These are phyloP conservation scores for Gouania willdenowi DNA, from an alignment of 2,797 vertebrate genomes.

Conservation along the genomic window DNA sequence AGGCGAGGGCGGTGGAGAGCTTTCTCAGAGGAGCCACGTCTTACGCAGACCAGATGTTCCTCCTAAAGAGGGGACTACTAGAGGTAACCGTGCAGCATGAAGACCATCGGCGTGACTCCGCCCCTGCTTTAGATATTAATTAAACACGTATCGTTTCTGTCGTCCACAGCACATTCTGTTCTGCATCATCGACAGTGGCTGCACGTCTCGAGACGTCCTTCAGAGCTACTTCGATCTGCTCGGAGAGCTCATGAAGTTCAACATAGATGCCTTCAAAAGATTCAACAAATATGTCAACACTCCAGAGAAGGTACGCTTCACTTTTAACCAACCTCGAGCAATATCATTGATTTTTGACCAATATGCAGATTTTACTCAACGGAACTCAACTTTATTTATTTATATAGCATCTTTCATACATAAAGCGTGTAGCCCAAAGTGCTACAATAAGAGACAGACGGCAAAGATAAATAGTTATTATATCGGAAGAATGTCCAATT, in stretches of 20 bases:
- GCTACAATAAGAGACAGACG: too few relatives aligned
- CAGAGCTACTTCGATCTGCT: conserved; percentile 99
- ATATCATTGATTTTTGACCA: too few relatives aligned
- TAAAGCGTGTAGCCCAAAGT: too few relatives aligned
- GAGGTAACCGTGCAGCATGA: conserved; percentile 80
- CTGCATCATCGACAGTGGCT: conserved; percentile 98
- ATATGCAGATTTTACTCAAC: too few relatives aligned
- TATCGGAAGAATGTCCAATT: too few relatives aligned
- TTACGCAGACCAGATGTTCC: conserved; percentile 98
- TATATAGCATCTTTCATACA: too few relatives aligned
- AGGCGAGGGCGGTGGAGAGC: conserved; percentile 96
- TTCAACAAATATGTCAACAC: conserved; percentile 99
- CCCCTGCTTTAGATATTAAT: too few relatives aligned
- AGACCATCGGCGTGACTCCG: too few relatives aligned
- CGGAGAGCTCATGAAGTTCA: conserved; percentile 99
- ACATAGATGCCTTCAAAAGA: conserved; percentile 95
- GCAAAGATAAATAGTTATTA: too few relatives aligned
- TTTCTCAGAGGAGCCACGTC: conserved; percentile 96
- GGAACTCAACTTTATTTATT: too few relatives aligned
- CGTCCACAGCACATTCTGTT: conserved; percentile 90
- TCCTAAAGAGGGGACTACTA: conserved; percentile 92
- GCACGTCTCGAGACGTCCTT: conserved; percentile 93
- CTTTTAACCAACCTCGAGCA: too few relatives aligned
- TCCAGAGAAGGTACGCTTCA: conserved; percentile 95
- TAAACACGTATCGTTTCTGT: neutral